These are phyloP conservation scores for Aelia acuminata DNA, from an alignment of 2,888 invertebrate species.

Conservation along the genomic window DNA sequence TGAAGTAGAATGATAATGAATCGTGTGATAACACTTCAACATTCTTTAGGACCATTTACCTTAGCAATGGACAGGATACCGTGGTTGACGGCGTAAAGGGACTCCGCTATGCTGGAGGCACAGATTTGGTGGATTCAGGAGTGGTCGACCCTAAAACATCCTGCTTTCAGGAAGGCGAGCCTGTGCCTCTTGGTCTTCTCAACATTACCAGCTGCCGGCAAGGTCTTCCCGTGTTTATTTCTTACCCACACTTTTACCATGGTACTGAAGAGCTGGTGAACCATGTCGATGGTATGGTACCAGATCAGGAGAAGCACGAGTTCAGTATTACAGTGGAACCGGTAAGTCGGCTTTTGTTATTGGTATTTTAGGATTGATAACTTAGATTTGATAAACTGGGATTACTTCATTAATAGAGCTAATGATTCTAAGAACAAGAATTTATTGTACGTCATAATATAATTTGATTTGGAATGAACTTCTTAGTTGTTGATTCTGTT, in stretches of 20 bases:
- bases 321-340: conserved; percentile 75
- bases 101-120: conserved; percentile 74
- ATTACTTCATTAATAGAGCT: no score
- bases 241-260: conserved; percentile 87
- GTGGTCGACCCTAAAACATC: conserved; percentile 73
- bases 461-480: no score
- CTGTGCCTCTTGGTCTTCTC: conserved; percentile 79
- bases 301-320: conserved; percentile 79
- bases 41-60: conserved; percentile 73
- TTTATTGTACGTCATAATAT: no score
- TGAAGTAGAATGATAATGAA: neutral
- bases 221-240: conserved; percentile 86
- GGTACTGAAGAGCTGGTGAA: conserved; percentile 79
- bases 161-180: conserved; percentile 79
- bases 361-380: neutral
- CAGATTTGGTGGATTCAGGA: conserved; percentile 75
- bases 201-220: conserved; percentile 84
- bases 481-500: no score
- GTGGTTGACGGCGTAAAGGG: conserved; percentile 76
- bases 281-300: conserved; percentile 78
- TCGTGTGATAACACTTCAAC: neutral
- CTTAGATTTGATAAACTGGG: no score
- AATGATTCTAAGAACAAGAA: no score
- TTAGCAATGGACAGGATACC: conserved; percentile 74
- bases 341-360: conserved; percentile 64